Base-by-base conservation (phyloP, 2,797 vertebrate genomes). In the Gobionotothen gibberifrons region DNA sequence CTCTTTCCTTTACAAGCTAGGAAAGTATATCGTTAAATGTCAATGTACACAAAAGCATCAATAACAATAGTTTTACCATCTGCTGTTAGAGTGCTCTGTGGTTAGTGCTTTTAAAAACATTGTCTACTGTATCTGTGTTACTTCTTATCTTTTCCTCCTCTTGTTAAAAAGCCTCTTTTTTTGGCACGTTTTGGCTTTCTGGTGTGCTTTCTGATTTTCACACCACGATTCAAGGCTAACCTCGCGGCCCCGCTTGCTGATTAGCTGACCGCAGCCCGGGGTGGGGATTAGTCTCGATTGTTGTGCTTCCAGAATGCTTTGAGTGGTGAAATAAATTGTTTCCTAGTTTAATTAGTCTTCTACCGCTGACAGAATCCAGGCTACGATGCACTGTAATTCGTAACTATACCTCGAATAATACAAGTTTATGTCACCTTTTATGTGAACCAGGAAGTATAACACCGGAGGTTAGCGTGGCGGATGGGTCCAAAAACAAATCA, bases 291-390 rank as follows among this genome's bases (percentile, higher is more conserved):
- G 48, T 5, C 32, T 55, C n/a, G 44, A 90, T 68, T 90, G 82
- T 83, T 86, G 74, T 79, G 64, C 66, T 68, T 90, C 81, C 87
- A 89, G 77, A 70, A 81, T 21, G 78, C 80, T 79, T 49, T 9
- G 69, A 78, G 77, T 74, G 81, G 76, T 67, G 48, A 68, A 32
- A 55, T 40, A 43, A 69, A 76, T 53, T 10, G 49, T 69, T 51
- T 49, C 21, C n/a, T 2, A 16, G 49, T 69, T 64, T 48, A 36
- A 49, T 60, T 84, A 56, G 9, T 21, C 64, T 7, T 72, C 17
- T 26, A 15, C 17, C 26, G 43, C 10, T 68, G 21, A 56, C 42
- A 17, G 21, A 48, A 65, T 76, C 42, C 32, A 36, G 7, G 32
- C 32, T 36, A 36, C 32, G 32, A 36, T 36, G 32, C 32, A 36